Conservation (phyloP, 2,888 invertebrate species). For the Cerceris rybyensis region DNA sequence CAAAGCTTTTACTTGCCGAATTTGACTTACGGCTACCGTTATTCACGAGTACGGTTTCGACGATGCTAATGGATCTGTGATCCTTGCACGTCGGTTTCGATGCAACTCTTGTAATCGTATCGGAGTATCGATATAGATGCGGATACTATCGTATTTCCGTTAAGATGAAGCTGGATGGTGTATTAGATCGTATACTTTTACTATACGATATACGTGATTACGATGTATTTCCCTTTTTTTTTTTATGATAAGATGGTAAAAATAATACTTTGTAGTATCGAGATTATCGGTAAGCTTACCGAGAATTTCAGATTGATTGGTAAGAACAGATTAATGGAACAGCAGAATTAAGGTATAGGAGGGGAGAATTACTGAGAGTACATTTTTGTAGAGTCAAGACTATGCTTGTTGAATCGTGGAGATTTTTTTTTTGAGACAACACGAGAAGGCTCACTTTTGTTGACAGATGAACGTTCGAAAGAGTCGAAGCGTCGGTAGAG, state of each 20-base stretch:
- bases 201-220: not conserved
- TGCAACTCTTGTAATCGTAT: not conserved
- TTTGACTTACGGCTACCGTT: not conserved
- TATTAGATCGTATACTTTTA: not conserved
- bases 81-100: not conserved
- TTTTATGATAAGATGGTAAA: too few species aligned
- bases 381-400: not conserved
- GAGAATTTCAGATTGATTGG: too few species aligned
- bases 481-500: not conserved
- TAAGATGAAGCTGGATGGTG: not conserved
- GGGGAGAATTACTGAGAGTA: too few species aligned
- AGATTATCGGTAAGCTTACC: too few species aligned
- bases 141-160: not conserved
- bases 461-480: conserved; percentile 10
- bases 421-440: not conserved
- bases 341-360: too few species aligned
- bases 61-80: not conserved
- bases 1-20: conserved; percentile 1
- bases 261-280: too few species aligned
- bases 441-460: conserved; percentile 2
- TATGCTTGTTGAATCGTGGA: not conserved
- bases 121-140: not conserved
- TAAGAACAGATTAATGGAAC: too few species aligned
- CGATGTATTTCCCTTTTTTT: not conserved
- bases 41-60: not conserved